Base-by-base conservation (phyloP, 2,888 invertebrate species). In the Eretmocerus hayati region DNA sequence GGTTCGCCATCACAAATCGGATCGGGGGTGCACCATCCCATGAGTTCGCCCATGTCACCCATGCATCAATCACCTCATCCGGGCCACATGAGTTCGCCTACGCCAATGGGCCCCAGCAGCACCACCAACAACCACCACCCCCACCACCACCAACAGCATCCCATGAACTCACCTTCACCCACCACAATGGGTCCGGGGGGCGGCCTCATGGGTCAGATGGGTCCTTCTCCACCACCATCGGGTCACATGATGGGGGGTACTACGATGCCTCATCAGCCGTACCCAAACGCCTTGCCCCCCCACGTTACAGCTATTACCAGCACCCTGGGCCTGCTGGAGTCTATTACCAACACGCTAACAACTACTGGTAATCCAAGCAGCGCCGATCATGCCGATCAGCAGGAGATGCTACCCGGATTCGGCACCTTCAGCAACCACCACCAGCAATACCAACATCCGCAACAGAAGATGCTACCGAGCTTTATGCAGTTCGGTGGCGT, bases 211-310 rank as follows among this genome's bases (percentile, higher is more conserved):
- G 64, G 60, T 46, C 56, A 64, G 56, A 66, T 65, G 54, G 64
- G 60, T 46, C 56, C 64, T 26, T 9, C 26, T 11, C 11, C 26
- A 11, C 8, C 26, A 26, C 26, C 6, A 6, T 11, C 26, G 8
- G 11, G 8, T 6, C 26, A 26, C 55, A 62, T 62, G 62, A 67
- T 68, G 69, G 69, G 64, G 66, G 65, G 62, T 70, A 66, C 65
- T 65, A 60, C 66, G 67, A 66, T 65, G 67, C 67, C 67, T 64
- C 70, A 65, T 60, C 70, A 71, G 67, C 66, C 81, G 83, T 84
- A 85, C 85, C 85, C 85, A 85, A 85, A 85, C 85, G 85, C 77
- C 81, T 82, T 81, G 82, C 83, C 85, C 85, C 85, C 85, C 84
- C 84, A 84, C 84, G 84, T 83, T 84, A 83, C 79, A 81, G 79